These are phyloP conservation scores for Mesocricetus auratus DNA, from an alignment of 2,113 vertebrate species.

Conservation along the genomic window DNA sequence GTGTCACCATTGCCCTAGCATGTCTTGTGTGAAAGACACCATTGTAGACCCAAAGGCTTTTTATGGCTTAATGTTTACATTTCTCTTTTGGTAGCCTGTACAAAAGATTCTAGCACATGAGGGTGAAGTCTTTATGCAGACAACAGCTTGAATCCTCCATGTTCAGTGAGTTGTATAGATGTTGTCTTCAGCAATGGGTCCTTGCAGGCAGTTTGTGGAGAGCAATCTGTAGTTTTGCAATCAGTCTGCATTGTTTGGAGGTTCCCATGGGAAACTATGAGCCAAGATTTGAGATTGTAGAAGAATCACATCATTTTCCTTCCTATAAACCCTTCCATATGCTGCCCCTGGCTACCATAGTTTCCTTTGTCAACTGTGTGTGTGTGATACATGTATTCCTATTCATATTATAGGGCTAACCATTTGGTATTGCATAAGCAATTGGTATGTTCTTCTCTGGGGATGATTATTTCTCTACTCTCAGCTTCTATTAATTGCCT, in stretches of 20 bases:
- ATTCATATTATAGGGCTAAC: not conserved
- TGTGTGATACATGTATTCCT: not conserved
- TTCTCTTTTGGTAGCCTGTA: not conserved
- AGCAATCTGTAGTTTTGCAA: not conserved
- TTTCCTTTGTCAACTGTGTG: not conserved
- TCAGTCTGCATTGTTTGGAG: not conserved
- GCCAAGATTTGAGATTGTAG: not conserved
- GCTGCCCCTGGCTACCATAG: not conserved
- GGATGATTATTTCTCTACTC: not conserved
- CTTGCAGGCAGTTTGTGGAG: not conserved
- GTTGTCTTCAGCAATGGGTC: not conserved
- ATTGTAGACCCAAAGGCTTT: not conserved
- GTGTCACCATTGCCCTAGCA: not conserved
- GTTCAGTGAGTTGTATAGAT: not conserved
- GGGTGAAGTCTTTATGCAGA: not conserved
- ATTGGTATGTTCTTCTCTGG: not conserved
- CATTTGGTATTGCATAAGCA: not conserved
- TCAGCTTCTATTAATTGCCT: not conserved
- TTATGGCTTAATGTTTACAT: not conserved
- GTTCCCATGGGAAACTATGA: not conserved
- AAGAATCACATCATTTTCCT: not conserved
- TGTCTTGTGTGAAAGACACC: not conserved
- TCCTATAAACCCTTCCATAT: not conserved
- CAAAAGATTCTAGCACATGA: not conserved
- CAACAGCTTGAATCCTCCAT: not conserved